phyloP scores from a whole-genome alignment of 2,797 vertebrate species.

The Chaenodraco wilsoni region DNA sequence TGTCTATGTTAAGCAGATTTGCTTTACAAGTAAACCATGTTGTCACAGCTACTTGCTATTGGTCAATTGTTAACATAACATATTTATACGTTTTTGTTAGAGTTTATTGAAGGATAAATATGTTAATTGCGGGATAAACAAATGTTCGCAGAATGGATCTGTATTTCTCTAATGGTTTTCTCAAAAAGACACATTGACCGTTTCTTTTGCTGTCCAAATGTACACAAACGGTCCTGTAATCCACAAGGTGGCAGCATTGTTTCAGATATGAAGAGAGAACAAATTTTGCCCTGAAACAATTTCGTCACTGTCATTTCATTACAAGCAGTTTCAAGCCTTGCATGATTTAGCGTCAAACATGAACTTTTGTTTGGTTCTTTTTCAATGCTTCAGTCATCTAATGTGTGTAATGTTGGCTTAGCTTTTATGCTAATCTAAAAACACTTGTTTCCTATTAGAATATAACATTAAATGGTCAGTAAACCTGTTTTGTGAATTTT shows the following conservation, averaged over 20 bases:
- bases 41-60: not conserved
- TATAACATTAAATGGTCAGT: not conserved
- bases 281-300: not conserved
- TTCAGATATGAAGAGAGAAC: not conserved
- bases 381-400: not conserved
- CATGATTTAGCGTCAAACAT: not conserved
- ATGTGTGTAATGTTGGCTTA: not conserved
- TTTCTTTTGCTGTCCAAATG: not conserved
- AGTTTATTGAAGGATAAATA: too few relatives aligned
- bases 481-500: not conserved
- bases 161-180: not conserved
- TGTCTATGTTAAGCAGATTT: slow-evolving; percentile 2
- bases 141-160: not conserved
- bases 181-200: not conserved
- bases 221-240: fast-evolving
- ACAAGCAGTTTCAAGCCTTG: not conserved
- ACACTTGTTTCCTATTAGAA: not conserved
- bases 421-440: not conserved
- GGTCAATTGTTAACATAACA: not conserved
- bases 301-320: not conserved
- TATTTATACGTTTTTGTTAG: not conserved
- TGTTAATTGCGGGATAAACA: not conserved
- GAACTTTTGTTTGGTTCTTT: not conserved
- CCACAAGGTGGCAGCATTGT: slow-evolving; percentile 76
- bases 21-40: not conserved